Evolutionary conservation across 2,113 vertebrate genomes (phyloP).

Genomic region (Aramus guarauna): DNA sequence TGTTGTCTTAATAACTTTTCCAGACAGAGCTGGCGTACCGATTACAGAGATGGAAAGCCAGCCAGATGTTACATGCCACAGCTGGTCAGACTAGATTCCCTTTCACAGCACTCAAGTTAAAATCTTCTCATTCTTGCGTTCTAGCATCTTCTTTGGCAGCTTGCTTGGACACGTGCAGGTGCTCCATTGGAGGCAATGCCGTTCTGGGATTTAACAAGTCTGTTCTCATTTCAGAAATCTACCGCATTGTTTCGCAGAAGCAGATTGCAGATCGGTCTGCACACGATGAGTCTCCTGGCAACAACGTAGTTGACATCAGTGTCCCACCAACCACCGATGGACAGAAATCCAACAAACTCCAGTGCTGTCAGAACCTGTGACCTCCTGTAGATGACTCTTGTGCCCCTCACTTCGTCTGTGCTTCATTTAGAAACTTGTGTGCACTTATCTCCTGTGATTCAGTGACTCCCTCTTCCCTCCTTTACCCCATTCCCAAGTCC

Average conservation of each 20-base stretch:
- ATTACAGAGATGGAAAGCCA: neutral
- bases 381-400: slow-evolving; percentile 20
- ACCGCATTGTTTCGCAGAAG: slow-evolving; percentile 97
- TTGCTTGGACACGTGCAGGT: rapidly evolving
- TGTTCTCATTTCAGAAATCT: slow-evolving; percentile 83
- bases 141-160: neutral
- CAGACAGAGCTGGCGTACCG: neutral
- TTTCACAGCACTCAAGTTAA: neutral
- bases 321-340: slow-evolving; percentile 93
- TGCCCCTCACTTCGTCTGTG: slow-evolving; percentile 62
- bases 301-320: slow-evolving; percentile 97
- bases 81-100: neutral
- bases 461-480: slow-evolving; percentile 48
- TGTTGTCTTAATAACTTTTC: neutral
- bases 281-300: slow-evolving; percentile 93
- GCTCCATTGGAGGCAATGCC: rapidly evolving
- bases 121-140: neutral
- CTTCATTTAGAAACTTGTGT: slow-evolving; percentile 72
- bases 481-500: slow-evolving; percentile 7
- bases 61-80: neutral
- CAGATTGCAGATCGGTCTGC: slow-evolving; percentile 91
- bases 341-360: slow-evolving; percentile 92
- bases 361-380: slow-evolving; percentile 98
- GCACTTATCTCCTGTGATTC: slow-evolving; percentile 71
- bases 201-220: neutral